Evolutionary conservation across 2,797 vertebrate species (phyloP).

Genomic region (Pangasius krempfi): DNA sequence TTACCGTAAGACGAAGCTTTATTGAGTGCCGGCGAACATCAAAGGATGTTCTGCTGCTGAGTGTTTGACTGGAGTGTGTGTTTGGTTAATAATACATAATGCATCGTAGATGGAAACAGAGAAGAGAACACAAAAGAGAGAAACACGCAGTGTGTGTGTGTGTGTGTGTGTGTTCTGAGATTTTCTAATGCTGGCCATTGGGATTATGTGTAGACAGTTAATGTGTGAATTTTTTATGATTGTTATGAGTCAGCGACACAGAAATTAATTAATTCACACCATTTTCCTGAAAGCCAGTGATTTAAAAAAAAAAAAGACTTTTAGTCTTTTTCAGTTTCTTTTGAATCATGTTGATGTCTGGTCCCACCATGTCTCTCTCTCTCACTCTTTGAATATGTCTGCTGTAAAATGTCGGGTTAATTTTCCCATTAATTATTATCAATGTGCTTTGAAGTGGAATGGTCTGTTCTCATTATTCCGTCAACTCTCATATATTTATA

Average conservation of each 20-base stretch:
- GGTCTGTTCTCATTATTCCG: neutral
- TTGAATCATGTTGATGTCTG: neutral
- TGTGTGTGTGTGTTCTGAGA: slow-evolving; percentile 32
- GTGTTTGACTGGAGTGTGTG: slow-evolving; percentile 41
- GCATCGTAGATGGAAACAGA: slow-evolving; percentile 39
- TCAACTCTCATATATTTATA: neutral
- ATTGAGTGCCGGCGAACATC: neutral
- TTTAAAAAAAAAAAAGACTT: neutral
- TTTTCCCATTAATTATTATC: neutral
- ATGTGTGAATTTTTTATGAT: slow-evolving; percentile 66
- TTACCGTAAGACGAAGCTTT: slow-evolving; percentile 10
- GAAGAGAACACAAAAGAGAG: slow-evolving; percentile 35
- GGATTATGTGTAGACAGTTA: slow-evolving; percentile 62
- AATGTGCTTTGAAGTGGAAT: neutral
- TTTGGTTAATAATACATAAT: slow-evolving; percentile 53
- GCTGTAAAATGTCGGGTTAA: neutral
- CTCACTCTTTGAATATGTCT: neutral
- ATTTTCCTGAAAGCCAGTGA: slow-evolving; percentile 19
- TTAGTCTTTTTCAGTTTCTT: neutral
- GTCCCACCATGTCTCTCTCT: neutral
- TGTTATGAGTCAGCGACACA: slow-evolving; percentile 49
- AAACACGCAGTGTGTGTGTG: neutral
- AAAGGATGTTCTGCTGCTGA: slow-evolving; percentile 21
- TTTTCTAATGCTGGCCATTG: slow-evolving; percentile 61
- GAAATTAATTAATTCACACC: slow-evolving; percentile 40